Evolutionary conservation across 2,113 vertebrate genomes (phyloP).

Genomic region (Clinocottus analis): DNA sequence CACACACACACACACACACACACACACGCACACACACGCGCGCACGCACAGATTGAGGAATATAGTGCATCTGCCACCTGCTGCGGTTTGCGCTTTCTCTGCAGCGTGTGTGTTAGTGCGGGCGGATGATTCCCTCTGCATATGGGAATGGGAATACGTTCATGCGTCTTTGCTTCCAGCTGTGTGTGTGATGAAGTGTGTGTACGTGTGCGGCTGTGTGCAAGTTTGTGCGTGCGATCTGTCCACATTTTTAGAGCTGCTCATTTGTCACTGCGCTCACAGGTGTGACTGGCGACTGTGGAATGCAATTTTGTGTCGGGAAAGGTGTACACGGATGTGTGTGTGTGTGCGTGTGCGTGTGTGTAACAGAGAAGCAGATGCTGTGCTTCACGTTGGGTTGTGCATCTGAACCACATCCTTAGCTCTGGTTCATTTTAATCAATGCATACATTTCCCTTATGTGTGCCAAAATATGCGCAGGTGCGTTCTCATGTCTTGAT

Average conservation of each 20-base stretch:
- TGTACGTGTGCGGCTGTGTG: conserved; percentile 15
- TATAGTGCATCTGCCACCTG: conserved; percentile 50
- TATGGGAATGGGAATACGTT: conserved; percentile 17
- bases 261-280: conserved; percentile 78
- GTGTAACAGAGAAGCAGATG: conserved; percentile 16
- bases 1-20: background rate
- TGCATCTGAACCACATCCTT: background rate
- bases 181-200: conserved; percentile 41
- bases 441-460: background rate
- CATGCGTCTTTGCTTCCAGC: conserved; percentile 51
- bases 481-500: background rate
- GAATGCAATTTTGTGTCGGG: conserved; percentile 26
- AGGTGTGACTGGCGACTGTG: conserved; percentile 54
- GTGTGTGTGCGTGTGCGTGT: background rate
- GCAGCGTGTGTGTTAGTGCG: conserved; percentile 37
- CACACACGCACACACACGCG: conserved; percentile 5
- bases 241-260: conserved; percentile 65
- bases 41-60: conserved; percentile 3
- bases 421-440: background rate
- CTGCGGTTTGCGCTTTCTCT: conserved; percentile 34
- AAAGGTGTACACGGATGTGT: conserved; percentile 2
- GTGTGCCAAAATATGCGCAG: background rate
- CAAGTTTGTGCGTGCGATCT: conserved; percentile 22
- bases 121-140: conserved; percentile 42
- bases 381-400: conserved; percentile 5